phyloP scores from a whole-genome alignment of 2,113 vertebrate genomes.

The Phainopepla nitens region DNA sequence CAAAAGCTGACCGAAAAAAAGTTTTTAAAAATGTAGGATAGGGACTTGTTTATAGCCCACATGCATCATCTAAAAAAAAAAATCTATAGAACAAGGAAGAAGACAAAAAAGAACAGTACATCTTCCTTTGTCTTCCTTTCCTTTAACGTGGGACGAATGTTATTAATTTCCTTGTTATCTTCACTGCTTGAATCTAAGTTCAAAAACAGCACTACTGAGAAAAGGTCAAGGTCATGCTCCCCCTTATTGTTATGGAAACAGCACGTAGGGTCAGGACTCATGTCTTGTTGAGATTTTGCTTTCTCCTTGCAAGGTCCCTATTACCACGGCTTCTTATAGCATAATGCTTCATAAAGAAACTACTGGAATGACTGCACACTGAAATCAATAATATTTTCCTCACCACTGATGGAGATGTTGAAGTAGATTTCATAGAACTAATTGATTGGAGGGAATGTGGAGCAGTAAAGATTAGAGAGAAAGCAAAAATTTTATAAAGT shows the following conservation, averaged over 20 bases:
- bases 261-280: neutral
- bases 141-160: neutral
- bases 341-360: neutral
- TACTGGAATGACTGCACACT: neutral
- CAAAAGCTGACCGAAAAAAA: neutral
- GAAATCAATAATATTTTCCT: constrained; percentile 1
- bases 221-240: neutral
- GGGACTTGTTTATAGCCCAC: neutral
- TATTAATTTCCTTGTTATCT: neutral
- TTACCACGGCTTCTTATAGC: neutral
- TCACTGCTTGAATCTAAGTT: neutral
- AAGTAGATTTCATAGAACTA: neutral
- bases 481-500: neutral
- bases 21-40: neutral
- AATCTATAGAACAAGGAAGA: neutral
- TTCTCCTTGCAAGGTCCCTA: neutral
- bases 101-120: neutral
- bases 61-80: neutral
- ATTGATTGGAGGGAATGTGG: neutral
- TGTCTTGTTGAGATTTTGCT: neutral
- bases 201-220: neutral
- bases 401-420: neutral
- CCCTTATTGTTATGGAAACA: neutral
- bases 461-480: neutral
- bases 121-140: neutral